Percentiles rank a stretch among this genome's conserved stretches.
Conservation (phyloP, 2,113 vertebrate genomes). For the Halcyon malimbica region DNA sequence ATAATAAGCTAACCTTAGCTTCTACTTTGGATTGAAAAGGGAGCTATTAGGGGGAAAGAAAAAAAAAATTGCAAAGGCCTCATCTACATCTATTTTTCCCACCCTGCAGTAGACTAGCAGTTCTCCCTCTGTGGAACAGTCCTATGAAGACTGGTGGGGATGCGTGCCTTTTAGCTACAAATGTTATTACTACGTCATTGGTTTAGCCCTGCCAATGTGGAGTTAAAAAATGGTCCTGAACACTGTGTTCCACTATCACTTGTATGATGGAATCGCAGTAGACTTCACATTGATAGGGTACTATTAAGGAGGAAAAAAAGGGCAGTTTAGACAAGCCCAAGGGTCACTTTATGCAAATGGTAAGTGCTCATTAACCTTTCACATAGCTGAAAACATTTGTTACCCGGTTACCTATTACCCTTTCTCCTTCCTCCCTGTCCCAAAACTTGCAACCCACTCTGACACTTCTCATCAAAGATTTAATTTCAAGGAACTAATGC, state of each 20-base stretch:
- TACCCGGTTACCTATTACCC: conserved; percentile 23
- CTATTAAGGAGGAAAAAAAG: conserved; percentile 25
- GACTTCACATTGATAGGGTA: background rate
- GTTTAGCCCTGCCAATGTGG: background rate
- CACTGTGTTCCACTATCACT: background rate
- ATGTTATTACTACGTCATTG: background rate
- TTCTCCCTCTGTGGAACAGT: background rate
- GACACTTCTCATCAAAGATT: conserved; percentile 38
- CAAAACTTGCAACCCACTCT: background rate
- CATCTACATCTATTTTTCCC: background rate
- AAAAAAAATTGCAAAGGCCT: background rate
- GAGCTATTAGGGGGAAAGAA: background rate
- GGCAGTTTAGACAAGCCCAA: background rate
- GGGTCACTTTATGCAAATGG: conserved; percentile 13
- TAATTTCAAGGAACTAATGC: background rate
- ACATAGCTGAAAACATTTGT: conserved; percentile 9
- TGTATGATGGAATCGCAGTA: background rate
- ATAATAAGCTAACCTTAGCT: background rate
- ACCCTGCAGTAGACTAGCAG: fast-evolving
- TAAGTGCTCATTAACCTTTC: conserved; percentile 18
- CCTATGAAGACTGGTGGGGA: background rate
- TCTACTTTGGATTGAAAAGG: background rate
- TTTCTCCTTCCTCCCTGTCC: conserved; percentile 1
- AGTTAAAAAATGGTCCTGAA: background rate
- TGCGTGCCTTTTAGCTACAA: background rate